Evolutionary conservation across 1,140 invertebrate species (phyloP), one percentile per base, ranked within the genome.

Genomic region (Triops cancriformis): DNA sequence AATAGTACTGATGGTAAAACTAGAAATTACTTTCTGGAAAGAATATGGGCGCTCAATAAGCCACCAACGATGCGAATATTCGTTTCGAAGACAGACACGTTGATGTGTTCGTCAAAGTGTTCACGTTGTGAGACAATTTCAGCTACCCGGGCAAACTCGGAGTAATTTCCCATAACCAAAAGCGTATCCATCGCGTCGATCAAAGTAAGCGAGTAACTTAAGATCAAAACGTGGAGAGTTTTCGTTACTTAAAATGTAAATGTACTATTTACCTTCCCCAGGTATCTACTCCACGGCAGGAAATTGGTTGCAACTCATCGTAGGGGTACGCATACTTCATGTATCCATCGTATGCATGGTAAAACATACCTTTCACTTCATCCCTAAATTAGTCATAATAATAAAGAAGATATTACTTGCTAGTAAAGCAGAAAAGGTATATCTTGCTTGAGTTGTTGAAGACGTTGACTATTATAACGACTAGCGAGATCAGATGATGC

Each of bases 1-100:
- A n/a, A n/a, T n/a, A n/a, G n/a, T n/a, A n/a, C n/a, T n/a, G n/a
- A n/a, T n/a, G n/a, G n/a, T n/a, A n/a, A n/a, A n/a, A n/a, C n/a
- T n/a, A n/a, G n/a, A n/a, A n/a, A 37, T 86, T 85, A 91, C 90
- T 88, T 90, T 80, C 91, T 89, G 18, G 94, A 95, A 31, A 99
- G 83, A 78, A 99, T 87, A 89, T 99, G 98, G 18, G 97, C 98
- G 85, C 96, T 97, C 0, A 99, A 84, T 10, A 99, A 86, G 5
- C 7, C 98, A 23, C 51, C 51, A 18, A 64, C 51, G 18, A 64
- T 64, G n/a, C 89, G 85, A 72, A 91, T 91, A 76, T 89, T 91
- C 1, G 88, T 88, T 84, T 91, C 90, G 85, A 91, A 91, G 12
- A 92, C 89, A 83, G 92, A 91, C 12, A 91, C 89, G 28, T 88